These are phyloP conservation scores for Clitarchus hookeri DNA, from an alignment of 2,888 invertebrate species.

Conservation along the genomic window DNA sequence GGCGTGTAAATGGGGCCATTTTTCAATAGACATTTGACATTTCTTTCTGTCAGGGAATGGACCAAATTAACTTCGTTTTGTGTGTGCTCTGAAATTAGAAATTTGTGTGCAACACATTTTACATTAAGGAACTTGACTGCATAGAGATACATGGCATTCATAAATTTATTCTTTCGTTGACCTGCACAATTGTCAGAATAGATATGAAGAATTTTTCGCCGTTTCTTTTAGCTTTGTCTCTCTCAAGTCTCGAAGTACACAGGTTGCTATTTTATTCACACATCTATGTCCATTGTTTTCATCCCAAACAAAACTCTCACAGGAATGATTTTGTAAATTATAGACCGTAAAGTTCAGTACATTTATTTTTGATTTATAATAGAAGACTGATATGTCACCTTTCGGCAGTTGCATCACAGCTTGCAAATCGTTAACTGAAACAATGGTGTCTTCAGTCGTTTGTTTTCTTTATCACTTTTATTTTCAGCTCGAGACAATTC, in stretches of 20 bases:
- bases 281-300: not conserved
- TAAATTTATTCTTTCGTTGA: not conserved
- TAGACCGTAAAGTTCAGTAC: not conserved
- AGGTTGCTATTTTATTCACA: not conserved
- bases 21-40: not conserved
- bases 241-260: not conserved
- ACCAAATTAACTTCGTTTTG: not conserved
- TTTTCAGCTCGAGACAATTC: not conserved
- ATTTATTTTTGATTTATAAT: not conserved
- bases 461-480: not conserved
- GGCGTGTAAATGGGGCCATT: not conserved
- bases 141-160: not conserved
- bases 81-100: not conserved
- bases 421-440: not conserved
- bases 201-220: not conserved
- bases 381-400: not conserved
- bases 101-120: not conserved
- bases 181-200: not conserved
- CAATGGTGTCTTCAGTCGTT: not conserved
- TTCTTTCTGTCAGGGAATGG: not conserved
- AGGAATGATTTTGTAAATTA: not conserved
- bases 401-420: not conserved
- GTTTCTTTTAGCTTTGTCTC: not conserved
- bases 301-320: constrained; percentile 16
- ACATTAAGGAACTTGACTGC: not conserved